Evolutionary conservation across 2,797 vertebrate species (phyloP).

Genomic region (Eulemur mongoz): DNA sequence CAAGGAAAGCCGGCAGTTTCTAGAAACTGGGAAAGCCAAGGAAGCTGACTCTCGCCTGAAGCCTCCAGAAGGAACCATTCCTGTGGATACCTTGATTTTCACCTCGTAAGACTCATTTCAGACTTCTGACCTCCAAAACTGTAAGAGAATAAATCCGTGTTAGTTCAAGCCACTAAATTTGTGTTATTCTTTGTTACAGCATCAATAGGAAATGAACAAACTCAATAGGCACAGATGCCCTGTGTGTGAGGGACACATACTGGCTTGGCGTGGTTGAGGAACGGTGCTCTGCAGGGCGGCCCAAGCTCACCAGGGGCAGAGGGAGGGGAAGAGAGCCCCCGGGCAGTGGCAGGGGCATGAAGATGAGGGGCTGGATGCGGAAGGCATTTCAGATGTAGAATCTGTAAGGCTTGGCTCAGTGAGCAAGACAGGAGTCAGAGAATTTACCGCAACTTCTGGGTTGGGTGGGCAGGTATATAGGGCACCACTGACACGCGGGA

Average conservation of each 20-base stretch:
- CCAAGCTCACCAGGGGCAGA: neutral
- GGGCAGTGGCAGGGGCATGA: accelerated
- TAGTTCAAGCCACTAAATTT: no score
- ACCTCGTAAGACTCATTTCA: neutral
- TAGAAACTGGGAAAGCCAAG: neutral
- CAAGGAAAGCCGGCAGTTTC: neutral
- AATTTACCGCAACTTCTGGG: accelerated
- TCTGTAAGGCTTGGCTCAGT: neutral
- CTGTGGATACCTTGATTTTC: neutral
- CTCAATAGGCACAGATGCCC: no score
- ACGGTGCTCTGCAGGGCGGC: neutral
- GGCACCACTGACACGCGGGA: accelerated
- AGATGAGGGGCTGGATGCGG: accelerated
- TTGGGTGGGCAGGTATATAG: accelerated
- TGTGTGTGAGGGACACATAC: neutral
- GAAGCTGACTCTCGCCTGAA: neutral
- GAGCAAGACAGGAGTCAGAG: neutral
- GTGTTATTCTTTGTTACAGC: neutral
- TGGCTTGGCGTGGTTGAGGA: neutral
- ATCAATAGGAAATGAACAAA: neutral
- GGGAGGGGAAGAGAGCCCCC: neutral
- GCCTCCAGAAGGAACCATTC: neutral
- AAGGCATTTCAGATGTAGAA: neutral
- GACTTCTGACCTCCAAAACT: no score
- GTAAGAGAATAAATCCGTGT: neutral